Percentiles rank a stretch among this genome's conserved stretches.
Conservation (phyloP, 2,888 invertebrate genomes). For the Leptopilina drosophilae region DNA sequence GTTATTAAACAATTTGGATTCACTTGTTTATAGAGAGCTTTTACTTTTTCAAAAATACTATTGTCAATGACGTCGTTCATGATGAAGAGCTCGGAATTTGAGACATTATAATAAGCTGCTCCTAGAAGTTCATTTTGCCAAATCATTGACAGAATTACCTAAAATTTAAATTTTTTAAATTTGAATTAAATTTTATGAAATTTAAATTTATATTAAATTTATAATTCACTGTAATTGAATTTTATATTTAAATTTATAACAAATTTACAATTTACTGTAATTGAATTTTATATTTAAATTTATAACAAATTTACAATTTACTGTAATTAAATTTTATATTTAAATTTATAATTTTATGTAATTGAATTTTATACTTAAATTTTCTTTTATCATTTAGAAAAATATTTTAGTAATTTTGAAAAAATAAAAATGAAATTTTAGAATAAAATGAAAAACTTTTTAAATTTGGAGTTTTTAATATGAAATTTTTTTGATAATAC, state of each 20-base stretch:
- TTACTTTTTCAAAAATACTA: constrained; percentile 80
- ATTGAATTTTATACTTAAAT: too few species aligned
- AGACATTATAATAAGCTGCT: constrained; percentile 85
- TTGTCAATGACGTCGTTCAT: constrained; percentile 85
- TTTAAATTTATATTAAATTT: too few species aligned
- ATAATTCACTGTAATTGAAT: too few species aligned
- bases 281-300: too few species aligned
- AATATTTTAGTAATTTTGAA: too few species aligned
- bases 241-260: too few species aligned
- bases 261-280: too few species aligned
- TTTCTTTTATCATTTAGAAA: too few species aligned
- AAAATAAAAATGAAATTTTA: too few species aligned
- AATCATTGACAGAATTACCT: constrained; percentile 82
- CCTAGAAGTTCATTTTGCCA: constrained; percentile 84
- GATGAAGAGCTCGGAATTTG: constrained; percentile 83
- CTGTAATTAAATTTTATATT: neutral
- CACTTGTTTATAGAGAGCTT: constrained; percentile 81
- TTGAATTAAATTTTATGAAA: neutral
- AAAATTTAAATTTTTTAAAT: constrained; percentile 12
- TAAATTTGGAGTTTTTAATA: neutral
- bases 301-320: too few species aligned
- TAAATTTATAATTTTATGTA: too few species aligned
- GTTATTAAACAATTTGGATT: constrained; percentile 80
- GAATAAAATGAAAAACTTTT: too few species aligned
- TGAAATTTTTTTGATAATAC: neutral